Percentiles rank a stretch among this genome's conserved stretches.
Evolutionary conservation across 2,888 invertebrate genomes (phyloP).

Genomic region (Calameuta filiformis): DNA sequence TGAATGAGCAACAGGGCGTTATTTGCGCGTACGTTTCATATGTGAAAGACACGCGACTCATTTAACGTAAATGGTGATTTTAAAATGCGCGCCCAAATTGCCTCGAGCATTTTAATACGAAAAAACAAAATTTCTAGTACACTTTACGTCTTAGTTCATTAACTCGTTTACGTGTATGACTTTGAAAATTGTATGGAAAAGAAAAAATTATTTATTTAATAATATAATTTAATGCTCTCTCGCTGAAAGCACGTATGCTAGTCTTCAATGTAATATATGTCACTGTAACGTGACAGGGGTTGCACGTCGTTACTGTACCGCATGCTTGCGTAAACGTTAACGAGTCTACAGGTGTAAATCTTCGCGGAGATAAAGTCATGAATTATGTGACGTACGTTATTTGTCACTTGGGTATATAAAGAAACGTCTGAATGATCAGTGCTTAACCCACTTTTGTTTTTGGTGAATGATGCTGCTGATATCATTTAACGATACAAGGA

Average conservation of each 20-base stretch:
- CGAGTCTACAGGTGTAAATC: not conserved
- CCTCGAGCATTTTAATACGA: not conserved
- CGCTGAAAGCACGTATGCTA: not conserved
- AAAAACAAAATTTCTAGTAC: not conserved
- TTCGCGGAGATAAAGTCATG: not conserved
- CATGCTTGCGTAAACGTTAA: not conserved
- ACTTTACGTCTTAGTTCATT: not conserved
- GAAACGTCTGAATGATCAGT: not conserved
- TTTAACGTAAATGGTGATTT: not conserved
- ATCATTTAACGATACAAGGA: not conserved
- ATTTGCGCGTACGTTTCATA: not conserved
- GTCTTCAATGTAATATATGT: not conserved
- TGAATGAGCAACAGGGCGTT: constrained; percentile 2
- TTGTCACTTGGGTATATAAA: not conserved
- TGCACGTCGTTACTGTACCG: not conserved
- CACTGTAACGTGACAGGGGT: not conserved
- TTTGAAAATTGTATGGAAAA: too few relatives aligned
- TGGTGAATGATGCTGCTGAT: not conserved
- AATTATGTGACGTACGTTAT: not conserved
- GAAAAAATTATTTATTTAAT: not conserved
- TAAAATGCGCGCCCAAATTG: not conserved
- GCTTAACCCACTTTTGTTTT: not conserved
- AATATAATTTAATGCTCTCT: not conserved
- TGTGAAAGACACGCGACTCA: not conserved
- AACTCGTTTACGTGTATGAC: accelerated